These are phyloP conservation scores for Sitobion miscanthi DNA, from an alignment of 1,140 invertebrate species.

Conservation along the genomic window DNA sequence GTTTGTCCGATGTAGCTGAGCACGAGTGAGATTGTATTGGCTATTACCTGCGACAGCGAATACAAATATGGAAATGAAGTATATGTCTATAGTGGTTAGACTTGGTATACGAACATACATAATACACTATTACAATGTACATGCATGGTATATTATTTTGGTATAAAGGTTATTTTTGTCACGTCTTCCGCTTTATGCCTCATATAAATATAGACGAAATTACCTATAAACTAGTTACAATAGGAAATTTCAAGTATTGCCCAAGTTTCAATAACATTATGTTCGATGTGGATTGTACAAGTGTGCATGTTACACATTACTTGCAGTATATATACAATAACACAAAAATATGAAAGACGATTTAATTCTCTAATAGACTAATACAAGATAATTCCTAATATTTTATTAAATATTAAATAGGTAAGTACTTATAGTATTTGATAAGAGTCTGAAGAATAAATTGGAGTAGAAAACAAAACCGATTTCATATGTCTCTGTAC, in stretches of 20 bases:
- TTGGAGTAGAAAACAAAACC: background rate
- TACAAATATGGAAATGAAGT: background rate
- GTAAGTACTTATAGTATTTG: background rate
- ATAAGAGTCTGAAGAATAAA: background rate
- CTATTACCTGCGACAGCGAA: background rate
- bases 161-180: background rate
- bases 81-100: background rate
- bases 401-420: background rate
- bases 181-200: background rate
- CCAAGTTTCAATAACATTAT: background rate
- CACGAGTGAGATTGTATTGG: background rate
- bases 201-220: background rate
- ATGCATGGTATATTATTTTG: background rate
- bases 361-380: no score
- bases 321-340: background rate
- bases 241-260: background rate
- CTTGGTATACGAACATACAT: no score
- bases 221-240: background rate
- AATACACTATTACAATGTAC: background rate
- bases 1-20: background rate
- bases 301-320: background rate
- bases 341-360: background rate
- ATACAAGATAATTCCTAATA: background rate
- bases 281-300: background rate
- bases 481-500: background rate